phyloP scores from a whole-genome alignment of 2,888 invertebrate genomes.

The Oscheius myriophilus region DNA sequence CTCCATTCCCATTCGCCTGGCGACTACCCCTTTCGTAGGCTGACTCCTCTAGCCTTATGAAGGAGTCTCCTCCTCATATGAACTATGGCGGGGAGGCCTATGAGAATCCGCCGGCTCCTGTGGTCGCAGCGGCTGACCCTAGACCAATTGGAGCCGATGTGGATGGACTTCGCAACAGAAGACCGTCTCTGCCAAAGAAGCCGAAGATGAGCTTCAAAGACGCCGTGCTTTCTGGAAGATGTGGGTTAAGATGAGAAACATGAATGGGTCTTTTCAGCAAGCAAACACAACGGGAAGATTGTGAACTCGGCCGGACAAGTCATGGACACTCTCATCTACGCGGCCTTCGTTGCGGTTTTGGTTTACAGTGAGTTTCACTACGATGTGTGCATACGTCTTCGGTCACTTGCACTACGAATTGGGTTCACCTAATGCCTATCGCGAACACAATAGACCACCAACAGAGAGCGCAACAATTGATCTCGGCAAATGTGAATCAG shows the following conservation, averaged over 20 bases:
- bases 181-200: conserved; percentile 13
- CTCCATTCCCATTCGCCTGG: too few relatives aligned
- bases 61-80: conserved; percentile 13
- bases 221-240: conserved; percentile 36
- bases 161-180: conserved; percentile 4
- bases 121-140: conserved; percentile 7
- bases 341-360: conserved; percentile 40
- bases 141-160: conserved; percentile 17
- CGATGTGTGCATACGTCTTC: too few relatives aligned
- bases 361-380: conserved; percentile 44
- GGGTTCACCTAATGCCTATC: too few relatives aligned
- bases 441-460: too few relatives aligned
- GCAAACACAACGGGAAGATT: conserved; percentile 38
- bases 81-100: conserved; percentile 22
- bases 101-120: conserved; percentile 22
- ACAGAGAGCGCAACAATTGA: too few relatives aligned
- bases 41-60: not conserved
- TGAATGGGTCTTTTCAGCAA: conserved; percentile 14
- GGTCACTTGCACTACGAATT: too few relatives aligned
- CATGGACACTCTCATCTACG: conserved; percentile 43
- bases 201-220: conserved; percentile 35
- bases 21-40: too few relatives aligned
- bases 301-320: conserved; percentile 36
- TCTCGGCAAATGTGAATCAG: too few relatives aligned
- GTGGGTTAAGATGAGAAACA: not conserved